Evolutionary conservation across 2,797 vertebrate genomes (phyloP).

Genomic region (Melanotaenia maccullochi): DNA sequence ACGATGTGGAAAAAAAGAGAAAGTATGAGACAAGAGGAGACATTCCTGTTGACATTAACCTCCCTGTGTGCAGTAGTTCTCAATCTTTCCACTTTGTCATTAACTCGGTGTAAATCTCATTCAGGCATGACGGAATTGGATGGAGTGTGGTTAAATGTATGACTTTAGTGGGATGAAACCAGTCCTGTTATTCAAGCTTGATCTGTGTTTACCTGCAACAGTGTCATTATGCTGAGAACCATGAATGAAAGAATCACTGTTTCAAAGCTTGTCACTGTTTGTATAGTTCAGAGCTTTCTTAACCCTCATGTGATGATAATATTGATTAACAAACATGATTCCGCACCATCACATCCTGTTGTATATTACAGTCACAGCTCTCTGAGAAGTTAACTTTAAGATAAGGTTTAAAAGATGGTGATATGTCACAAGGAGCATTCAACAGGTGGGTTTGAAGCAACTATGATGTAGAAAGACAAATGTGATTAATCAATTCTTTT

Average conservation of each 20-base stretch:
- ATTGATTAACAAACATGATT: background rate
- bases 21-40: background rate
- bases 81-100: constrained; percentile 8
- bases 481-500: background rate
- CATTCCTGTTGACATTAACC: constrained; percentile 14
- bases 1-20: constrained; percentile 47
- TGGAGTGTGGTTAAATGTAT: background rate
- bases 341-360: constrained; percentile 21
- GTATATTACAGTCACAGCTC: background rate
- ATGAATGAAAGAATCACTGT: background rate
- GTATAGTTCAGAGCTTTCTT: background rate
- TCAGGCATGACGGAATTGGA: constrained; percentile 12
- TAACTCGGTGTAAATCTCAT: constrained; percentile 20
- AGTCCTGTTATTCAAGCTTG: background rate
- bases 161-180: background rate
- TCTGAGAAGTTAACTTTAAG: background rate
- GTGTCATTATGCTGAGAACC: background rate
- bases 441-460: constrained; percentile 24
- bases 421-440: background rate
- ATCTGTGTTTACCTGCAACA: constrained; percentile 7
- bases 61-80: constrained; percentile 6
- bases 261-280: background rate
- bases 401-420: background rate
- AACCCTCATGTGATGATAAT: background rate
- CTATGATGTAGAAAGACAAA: too few species aligned